These are phyloP conservation scores for Druon quercuslanigerum DNA, from an alignment of 1,140 invertebrate species.

Conservation along the genomic window DNA sequence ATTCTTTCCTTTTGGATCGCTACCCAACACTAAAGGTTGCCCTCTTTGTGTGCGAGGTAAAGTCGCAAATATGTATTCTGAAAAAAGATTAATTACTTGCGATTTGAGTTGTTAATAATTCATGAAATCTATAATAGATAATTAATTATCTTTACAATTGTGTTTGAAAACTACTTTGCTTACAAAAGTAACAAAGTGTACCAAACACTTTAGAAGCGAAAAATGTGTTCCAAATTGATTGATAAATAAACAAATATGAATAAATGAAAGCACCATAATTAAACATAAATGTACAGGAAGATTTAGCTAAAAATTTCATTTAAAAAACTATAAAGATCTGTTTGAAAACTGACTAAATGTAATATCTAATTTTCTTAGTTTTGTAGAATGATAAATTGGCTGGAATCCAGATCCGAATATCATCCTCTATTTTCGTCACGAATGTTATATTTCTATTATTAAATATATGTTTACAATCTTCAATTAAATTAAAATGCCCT, in stretches of 20 bases:
- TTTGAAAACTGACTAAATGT: too few relatives aligned
- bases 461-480: too few relatives aligned
- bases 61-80: constrained; percentile 93
- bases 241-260: constrained; percentile 14
- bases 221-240: constrained; percentile 23
- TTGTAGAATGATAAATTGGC: too few relatives aligned
- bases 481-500: too few relatives aligned
- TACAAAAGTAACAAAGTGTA: not conserved
- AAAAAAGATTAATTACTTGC: constrained; percentile 62
- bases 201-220: not conserved
- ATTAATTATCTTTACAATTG: constrained; percentile 22
- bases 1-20: constrained; percentile 97
- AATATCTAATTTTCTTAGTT: too few relatives aligned
- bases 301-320: too few relatives aligned
- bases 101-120: not conserved
- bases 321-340: too few relatives aligned
- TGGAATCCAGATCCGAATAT: too few relatives aligned
- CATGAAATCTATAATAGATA: constrained; percentile 10
- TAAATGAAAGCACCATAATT: too few relatives aligned
- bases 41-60: constrained; percentile 95
- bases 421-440: too few relatives aligned
- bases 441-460: too few relatives aligned
- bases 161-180: constrained; percentile 14
- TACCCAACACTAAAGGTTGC: constrained; percentile 93
- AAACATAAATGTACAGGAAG: too few relatives aligned